Evolutionary conservation across 2,888 invertebrate species (phyloP), one percentile per base, ranked within the genome.

Genomic region (Acrobasis consociella): DNA sequence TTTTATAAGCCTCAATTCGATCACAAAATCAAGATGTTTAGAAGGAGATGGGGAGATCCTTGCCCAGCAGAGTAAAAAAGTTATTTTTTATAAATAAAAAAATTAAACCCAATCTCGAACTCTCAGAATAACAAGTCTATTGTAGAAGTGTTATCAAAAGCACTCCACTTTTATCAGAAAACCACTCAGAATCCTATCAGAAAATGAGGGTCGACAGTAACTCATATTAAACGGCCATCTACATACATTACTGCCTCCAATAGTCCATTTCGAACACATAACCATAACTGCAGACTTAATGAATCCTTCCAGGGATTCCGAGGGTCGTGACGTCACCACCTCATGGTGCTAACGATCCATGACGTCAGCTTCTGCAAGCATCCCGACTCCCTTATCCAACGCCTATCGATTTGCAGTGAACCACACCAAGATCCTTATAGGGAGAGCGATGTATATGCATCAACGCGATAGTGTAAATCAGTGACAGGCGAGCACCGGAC

Each of bases 241-340:
- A 58, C 60, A 60, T 59, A 42, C 31, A 58, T 65, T 51, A 64
- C 61, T 42, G 49, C 51, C 7, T 38, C 55, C 8, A 17, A 51
- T 17, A 42, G 50, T 51, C 15, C 52, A 58, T 67, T 66, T 65
- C 60, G 63, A 49, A 68, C 64, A 64, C 65, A 64, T 63, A 60
- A 52, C 17, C 62, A 60, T 70, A 72, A 70, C 68, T 67, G 65
- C 68, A 65, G 55, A 62, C 62, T 55, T 55, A 62, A 55, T 62
- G 60, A 60, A 51, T 51, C 64, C 46, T 37, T 49, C 15, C 64
- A 61, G 61, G 62, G 65, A 56, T 13, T 51, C 58, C 63, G 65
- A 85, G 86, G 85, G 84, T 83, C 67, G 65, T 90, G 89, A 90
- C 87, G 88, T 87, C 89, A 89, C 64, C 72, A 66, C 61, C 64